Evolutionary conservation across 2,888 invertebrate genomes (phyloP), one percentile per base, ranked within the genome.

Genomic region (Mactromeris polynyma): DNA sequence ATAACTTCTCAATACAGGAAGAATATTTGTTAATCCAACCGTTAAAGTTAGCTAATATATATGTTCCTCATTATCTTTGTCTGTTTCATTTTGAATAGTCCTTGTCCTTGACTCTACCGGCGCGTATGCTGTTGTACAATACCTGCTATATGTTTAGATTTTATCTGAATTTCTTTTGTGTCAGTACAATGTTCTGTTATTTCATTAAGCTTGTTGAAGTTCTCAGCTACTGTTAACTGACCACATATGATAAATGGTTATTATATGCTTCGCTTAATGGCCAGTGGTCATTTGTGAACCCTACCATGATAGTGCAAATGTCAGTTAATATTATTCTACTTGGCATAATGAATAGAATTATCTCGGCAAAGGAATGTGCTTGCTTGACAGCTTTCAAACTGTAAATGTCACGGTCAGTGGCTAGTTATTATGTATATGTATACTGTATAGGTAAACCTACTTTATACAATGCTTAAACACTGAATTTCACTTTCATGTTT

Each of bases 291-390:
- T 82, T 69, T 69, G 7, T 64, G 9, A 81, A 3, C 46, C 19
- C 36, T 7, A n/a, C 7, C 54, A 36, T 54, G 21, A 58, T 51
- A 58, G 69, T 82, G 19, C 82, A 69, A 64, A 42, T 82, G 82
- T 82, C 82, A 82, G 21, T 26, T 51, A 54, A 36, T 26, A 64
- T 26, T 26, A 11, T 64, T 51, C 81, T 64, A 58, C 38, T 26
- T 64, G 58, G 58, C 6, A 64, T 64, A 64, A n/a, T 64, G 58
- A 38, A 82, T 26, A 42, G 33, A 64, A 82, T 82, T 42, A 82
- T 69, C 82, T 69, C 9, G 38, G 14, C 33, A 82, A 82, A 69
- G 82, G 82, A 82, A 82, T 82, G 69, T 82, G 38, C 42, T 58
- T 36, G 69, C 40, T 69, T 82, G 69, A 82, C 82, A 82, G 82